Evolutionary conservation across 2,797 vertebrate genomes (phyloP), one percentile per base, ranked within the genome.

Genomic region (Nasua narica): DNA sequence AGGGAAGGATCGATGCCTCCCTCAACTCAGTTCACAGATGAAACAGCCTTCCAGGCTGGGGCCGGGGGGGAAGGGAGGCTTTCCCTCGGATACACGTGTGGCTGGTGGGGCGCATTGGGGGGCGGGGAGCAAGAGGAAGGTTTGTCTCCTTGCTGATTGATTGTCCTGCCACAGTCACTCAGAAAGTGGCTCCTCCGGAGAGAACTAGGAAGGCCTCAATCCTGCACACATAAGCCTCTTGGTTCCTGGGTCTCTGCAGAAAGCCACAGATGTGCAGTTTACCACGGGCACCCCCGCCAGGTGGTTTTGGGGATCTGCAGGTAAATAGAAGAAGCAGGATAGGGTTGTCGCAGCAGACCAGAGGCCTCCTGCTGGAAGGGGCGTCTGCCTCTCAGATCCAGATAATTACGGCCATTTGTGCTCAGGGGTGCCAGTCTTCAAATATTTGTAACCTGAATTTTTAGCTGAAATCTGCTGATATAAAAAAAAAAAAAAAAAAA

Each of bases 71-170:
- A 10, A 4, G 3, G 21, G 18, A 19, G 15, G 46, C n/a, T 35
- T 18, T 37, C 65, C 46, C 18, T 65, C 35, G 0, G 54, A 15
- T 9, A 32, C 70, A 32, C 25, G n/a, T 1, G 37, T 29, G 56
- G 23, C 81, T n/a, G 48, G 15, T 2, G 0, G 72, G 35, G 14
- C 23, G 0, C 16, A 0, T 11, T 2, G n/a, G 5, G 37, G 27
- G 27, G 25, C 10, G 25, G 21, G 54, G 52, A 50, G 12, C 43
- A 0, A 1, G 32, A 19, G 43, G 4, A 2, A 52, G 32, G 19
- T 16, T 32, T 70, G 60, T 43, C 23, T 46, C 43, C 60, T 52
- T 23, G 7, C 4, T 16, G 7, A 7, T 23, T 35, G 70, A 2
- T 27, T 74, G 52, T 5, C 18, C 32, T 0, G 1, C 37, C 29